Conservation (phyloP, 2,797 vertebrate genomes). For the Cossypha niveicapilla region DNA sequence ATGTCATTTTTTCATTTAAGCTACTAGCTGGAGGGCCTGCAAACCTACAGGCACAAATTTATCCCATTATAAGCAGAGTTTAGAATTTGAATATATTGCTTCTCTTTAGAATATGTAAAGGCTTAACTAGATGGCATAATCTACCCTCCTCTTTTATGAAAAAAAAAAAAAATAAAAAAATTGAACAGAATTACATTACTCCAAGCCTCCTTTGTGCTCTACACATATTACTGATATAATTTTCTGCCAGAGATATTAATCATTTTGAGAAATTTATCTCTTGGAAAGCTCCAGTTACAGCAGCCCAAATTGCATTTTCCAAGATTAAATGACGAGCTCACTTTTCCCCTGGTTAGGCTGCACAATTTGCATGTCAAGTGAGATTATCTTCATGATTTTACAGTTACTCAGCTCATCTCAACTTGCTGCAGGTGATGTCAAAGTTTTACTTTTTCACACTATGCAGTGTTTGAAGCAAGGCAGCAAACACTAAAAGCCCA, state of each 20-base stretch:
- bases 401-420: not conserved
- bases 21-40: not conserved
- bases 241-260: slow-evolving; percentile 48
- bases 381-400: slow-evolving; percentile 33
- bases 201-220: not conserved
- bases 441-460: not conserved
- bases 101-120: slow-evolving; percentile 12
- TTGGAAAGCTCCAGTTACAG: not conserved
- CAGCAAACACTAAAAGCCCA: not conserved
- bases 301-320: slow-evolving; percentile 39
- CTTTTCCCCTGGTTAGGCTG: slow-evolving; percentile 13
- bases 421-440: not conserved
- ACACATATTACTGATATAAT: not conserved
- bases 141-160: not conserved
- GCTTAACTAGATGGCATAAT: slow-evolving; percentile 38
- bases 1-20: not conserved
- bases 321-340: slow-evolving; percentile 8
- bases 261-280: slow-evolving; percentile 33
- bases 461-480: not conserved
- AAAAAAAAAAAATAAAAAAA: not conserved
- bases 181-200: slow-evolving; percentile 23
- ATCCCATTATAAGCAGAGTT: not conserved
- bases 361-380: slow-evolving; percentile 46
- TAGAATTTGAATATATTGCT: slow-evolving; percentile 36
- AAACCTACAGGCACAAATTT: not conserved